Percentiles rank a stretch among this genome's conserved stretches.
phyloP scores from a whole-genome alignment of 2,113 vertebrate genomes.

The Myiagra hebetior region DNA sequence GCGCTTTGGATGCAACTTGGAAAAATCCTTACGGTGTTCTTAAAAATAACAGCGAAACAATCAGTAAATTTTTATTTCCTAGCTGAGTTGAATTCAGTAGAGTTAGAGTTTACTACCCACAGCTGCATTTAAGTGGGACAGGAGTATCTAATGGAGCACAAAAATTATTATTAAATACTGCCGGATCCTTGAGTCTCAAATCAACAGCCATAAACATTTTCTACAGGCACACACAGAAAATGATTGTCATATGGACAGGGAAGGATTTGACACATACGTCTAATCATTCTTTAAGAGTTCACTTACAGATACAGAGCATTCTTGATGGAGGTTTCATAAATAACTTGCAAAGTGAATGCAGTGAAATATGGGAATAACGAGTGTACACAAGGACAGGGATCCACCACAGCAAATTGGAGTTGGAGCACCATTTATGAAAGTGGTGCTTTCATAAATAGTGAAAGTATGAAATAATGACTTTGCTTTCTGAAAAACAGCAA shows the following conservation, averaged over 20 bases:
- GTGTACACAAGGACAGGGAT: not conserved
- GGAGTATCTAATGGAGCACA: not conserved
- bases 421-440: not conserved
- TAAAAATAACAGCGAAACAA: not conserved
- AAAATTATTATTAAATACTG: not conserved
- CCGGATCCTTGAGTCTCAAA: not conserved
- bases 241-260: not conserved
- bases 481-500: not conserved
- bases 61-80: not conserved
- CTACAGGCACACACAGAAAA: not conserved
- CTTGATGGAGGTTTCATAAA: not conserved
- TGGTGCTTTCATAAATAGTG: not conserved
- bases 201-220: not conserved
- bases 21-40: not conserved
- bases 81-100: not conserved
- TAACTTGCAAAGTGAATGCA: not conserved
- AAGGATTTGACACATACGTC: not conserved
- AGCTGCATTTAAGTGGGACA: not conserved
- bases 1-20: rapidly evolving
- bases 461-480: not conserved
- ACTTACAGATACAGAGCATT: not conserved
- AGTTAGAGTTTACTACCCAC: not conserved
- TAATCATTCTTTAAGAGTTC: not conserved
- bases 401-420: not conserved
- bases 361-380: not conserved